A percentile compares a stretch with the other conserved stretches of the same genome.
phyloP scores from a whole-genome alignment of 92 coral and sea anemone genomes.

The Umimayanthus chanpuru region DNA sequence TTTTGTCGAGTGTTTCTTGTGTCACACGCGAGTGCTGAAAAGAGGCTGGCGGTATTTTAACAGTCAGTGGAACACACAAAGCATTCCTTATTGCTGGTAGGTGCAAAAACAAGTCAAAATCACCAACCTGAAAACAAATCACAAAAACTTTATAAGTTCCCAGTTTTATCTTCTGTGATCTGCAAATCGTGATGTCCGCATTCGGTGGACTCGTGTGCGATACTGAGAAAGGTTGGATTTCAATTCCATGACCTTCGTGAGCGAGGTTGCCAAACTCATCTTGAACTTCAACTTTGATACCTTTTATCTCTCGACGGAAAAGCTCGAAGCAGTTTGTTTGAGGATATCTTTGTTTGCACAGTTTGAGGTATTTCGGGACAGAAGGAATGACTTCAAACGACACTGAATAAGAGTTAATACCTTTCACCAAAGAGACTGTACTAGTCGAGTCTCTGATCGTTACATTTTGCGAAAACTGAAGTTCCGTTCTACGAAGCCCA shows the following conservation, averaged over 20 bases:
- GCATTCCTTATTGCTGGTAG: not conserved
- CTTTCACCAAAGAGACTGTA: not conserved
- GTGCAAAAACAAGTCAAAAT: slow-evolving; percentile 4
- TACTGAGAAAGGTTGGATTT: not conserved
- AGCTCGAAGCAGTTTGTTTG: not conserved
- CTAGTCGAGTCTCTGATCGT: too few species aligned
- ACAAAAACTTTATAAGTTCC: not conserved
- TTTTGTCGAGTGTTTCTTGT: not conserved
- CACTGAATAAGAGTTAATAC: not conserved
- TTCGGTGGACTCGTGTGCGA: slow-evolving; percentile 8
- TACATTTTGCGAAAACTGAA: too few species aligned
- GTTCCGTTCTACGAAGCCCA: too few species aligned
- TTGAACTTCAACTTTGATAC: not conserved
- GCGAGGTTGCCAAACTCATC: slow-evolving; percentile 6
- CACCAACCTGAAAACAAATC: not conserved
- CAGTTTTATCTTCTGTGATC: not conserved
- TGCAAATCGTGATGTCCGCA: not conserved
- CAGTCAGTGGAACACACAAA: too few species aligned
- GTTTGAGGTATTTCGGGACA: not conserved
- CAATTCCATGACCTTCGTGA: not conserved
- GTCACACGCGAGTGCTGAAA: not conserved
- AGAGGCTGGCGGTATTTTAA: not conserved
- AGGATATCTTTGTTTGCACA: not conserved
- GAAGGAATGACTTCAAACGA: not conserved
- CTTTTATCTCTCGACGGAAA: not conserved